phyloP scores from a whole-genome alignment of 2,888 invertebrate species.

The Chydorus sphaericus region DNA sequence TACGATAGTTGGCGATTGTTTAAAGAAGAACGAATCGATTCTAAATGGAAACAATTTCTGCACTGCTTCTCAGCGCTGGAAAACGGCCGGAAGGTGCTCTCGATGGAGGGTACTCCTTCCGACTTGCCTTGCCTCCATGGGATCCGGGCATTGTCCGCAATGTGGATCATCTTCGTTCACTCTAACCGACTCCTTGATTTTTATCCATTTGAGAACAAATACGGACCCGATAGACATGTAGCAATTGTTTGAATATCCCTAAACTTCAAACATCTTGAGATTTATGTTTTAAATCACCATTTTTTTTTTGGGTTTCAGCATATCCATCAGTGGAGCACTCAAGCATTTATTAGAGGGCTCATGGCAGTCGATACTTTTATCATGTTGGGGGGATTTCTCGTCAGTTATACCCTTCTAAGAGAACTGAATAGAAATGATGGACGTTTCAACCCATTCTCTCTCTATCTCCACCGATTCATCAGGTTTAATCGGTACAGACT shows the following conservation, averaged over 20 bases:
- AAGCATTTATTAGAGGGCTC: conserved; percentile 68
- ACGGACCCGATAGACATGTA: too few species aligned
- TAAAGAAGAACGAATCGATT: too few species aligned
- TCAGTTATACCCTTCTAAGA: not conserved
- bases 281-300: too few species aligned
- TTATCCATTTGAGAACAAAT: too few species aligned
- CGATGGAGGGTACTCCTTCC: not conserved
- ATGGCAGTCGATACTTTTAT: conserved; percentile 78
- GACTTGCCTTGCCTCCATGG: not conserved
- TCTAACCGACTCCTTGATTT: too few species aligned
- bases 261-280: too few species aligned
- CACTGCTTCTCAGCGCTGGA: not conserved
- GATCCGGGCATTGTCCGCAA: not conserved
- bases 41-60: too few species aligned
- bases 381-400: conserved; percentile 43
- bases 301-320: too few species aligned
- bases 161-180: not conserved
- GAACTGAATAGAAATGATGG: not conserved
- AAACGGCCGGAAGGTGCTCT: not conserved
- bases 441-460: not conserved
- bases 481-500: conserved; percentile 17
- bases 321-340: conserved; percentile 34
- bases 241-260: too few species aligned
- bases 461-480: conserved; percentile 21
- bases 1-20: too few species aligned